Evolutionary conservation across 1,140 invertebrate species (phyloP).

Genomic region (Cyrtorhinus lividipennis): DNA sequence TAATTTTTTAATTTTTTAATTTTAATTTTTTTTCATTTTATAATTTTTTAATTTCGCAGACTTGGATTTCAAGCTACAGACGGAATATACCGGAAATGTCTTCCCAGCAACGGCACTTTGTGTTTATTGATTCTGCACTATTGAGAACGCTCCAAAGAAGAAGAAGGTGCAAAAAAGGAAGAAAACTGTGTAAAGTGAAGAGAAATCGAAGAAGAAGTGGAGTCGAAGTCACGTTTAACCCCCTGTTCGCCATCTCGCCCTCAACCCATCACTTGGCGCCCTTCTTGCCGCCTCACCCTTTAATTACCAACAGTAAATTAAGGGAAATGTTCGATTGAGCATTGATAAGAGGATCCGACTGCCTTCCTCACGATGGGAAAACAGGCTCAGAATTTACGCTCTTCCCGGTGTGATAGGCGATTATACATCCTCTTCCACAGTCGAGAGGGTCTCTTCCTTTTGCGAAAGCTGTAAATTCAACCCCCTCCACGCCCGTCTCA

Average conservation of each 20-base stretch:
- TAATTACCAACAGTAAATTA: constrained; percentile 20
- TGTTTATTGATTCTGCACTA: too few species aligned
- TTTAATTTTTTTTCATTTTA: too few species aligned
- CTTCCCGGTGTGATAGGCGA: constrained; percentile 15
- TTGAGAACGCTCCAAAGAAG: too few species aligned
- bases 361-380: constrained; percentile 9
- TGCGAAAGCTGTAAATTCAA: constrained; percentile 11
- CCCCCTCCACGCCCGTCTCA: not conserved
- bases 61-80: too few species aligned
- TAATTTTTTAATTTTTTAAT: too few species aligned
- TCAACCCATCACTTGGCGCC: not conserved
- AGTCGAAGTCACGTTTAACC: not conserved
- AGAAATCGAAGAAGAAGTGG: not conserved
- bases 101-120: too few species aligned
- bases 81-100: too few species aligned
- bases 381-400: constrained; percentile 16
- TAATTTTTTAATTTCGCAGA: too few species aligned
- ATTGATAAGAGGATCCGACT: constrained; percentile 15
- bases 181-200: too few species aligned
- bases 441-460: constrained; percentile 13
- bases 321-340: constrained; percentile 21
- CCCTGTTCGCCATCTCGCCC: not conserved
- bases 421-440: constrained; percentile 11
- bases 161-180: too few species aligned
- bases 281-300: constrained; percentile 10